Percentiles rank a stretch among this genome's conserved stretches.
Evolutionary conservation across 2,113 vertebrate species (phyloP).

Genomic region (Alethe castanea): DNA sequence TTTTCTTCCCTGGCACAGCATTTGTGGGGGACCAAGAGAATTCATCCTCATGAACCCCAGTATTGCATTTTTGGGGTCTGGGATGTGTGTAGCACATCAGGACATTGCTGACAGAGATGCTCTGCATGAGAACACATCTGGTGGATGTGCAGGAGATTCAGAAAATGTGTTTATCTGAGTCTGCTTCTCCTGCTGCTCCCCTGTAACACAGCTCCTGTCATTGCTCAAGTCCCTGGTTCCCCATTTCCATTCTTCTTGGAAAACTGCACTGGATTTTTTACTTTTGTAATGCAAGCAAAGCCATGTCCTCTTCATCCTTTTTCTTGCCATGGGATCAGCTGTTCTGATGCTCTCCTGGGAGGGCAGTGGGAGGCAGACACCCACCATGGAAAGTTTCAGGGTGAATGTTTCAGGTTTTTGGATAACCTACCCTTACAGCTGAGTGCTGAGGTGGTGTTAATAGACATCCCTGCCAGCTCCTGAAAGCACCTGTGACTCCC

Average conservation of each 20-base stretch:
- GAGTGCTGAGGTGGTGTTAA: background rate
- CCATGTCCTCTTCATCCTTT: background rate
- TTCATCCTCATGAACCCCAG: background rate
- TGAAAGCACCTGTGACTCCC: background rate
- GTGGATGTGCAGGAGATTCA: background rate
- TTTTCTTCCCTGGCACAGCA: background rate
- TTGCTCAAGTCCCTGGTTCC: background rate
- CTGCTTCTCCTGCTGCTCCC: background rate
- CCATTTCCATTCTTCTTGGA: background rate
- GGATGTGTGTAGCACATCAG: background rate
- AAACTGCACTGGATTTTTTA: background rate
- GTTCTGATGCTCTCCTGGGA: background rate
- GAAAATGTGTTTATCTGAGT: background rate
- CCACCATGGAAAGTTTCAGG: background rate
- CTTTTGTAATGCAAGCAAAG: background rate
- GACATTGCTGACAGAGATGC: background rate
- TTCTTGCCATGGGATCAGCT: background rate
- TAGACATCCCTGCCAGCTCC: background rate
- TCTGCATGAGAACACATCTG: accelerated
- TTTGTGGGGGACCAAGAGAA: background rate
- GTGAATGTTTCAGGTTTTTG: background rate
- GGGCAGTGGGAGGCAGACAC: background rate
- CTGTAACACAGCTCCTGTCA: background rate
- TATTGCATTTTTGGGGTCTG: background rate
- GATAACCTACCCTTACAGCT: background rate